Conservation (phyloP, 2,797 vertebrate species). For the Semaprochilodus insignis region DNA sequence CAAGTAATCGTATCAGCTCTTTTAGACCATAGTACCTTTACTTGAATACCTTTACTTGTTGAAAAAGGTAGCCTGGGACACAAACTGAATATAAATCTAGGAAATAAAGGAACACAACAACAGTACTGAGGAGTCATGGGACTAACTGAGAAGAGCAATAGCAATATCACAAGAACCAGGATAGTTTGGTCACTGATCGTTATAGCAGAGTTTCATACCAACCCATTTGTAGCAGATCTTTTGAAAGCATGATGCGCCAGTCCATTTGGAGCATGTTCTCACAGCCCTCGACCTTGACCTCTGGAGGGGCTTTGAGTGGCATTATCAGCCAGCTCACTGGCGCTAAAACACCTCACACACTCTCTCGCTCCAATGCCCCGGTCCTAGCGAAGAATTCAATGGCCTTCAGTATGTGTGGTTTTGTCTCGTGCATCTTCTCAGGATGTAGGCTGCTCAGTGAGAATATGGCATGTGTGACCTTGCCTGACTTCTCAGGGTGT, state of each 20-base stretch:
- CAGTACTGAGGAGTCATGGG: too few relatives aligned
- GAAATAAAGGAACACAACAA: too few relatives aligned
- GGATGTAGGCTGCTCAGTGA: conserved; percentile 13
- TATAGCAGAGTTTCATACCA: background rate
- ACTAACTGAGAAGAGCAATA: too few relatives aligned
- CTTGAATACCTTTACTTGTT: too few relatives aligned
- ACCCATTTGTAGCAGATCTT: background rate
- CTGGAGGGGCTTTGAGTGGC: background rate
- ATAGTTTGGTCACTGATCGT: background rate
- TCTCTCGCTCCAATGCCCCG: conserved; percentile 6
- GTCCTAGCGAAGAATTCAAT: background rate
- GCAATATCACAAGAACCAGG: background rate
- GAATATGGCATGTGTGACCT: conserved; percentile 43
- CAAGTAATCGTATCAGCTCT: too few relatives aligned
- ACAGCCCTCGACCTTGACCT: conserved; percentile 23
- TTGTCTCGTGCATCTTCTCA: conserved; percentile 9
- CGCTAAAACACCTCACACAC: conserved; percentile 6
- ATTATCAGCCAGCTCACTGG: background rate
- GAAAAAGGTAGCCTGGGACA: too few relatives aligned
- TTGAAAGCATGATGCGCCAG: conserved; percentile 59
- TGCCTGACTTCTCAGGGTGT: conserved; percentile 16
- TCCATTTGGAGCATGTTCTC: conserved; percentile 69
- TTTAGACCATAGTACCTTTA: too few relatives aligned
- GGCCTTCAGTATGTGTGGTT: background rate
- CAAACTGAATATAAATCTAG: too few relatives aligned